phyloP scores from a whole-genome alignment of 2,888 invertebrate genomes.

The Epiblema foenella region DNA sequence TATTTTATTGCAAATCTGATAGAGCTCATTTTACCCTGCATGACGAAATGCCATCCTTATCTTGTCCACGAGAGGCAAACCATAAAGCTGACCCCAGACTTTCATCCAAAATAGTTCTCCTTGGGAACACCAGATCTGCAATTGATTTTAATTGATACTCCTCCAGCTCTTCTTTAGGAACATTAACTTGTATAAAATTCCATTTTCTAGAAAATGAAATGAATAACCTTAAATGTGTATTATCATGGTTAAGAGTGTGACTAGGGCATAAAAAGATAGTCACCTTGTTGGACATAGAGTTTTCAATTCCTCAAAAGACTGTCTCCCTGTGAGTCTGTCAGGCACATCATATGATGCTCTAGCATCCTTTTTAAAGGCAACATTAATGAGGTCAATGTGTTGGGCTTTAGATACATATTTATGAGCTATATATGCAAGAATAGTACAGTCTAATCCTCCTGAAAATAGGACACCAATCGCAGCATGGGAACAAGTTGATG shows the following conservation, averaged over 20 bases:
- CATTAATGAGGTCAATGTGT: constrained; percentile 96
- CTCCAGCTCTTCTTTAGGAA: constrained; percentile 87
- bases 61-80: constrained; percentile 95
- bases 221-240: not conserved
- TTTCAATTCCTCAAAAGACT: constrained; percentile 88
- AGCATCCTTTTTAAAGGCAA: constrained; percentile 90
- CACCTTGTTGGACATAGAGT: constrained; percentile 87
- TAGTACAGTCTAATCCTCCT: constrained; percentile 98
- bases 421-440: constrained; percentile 92
- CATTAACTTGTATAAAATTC: constrained; percentile 93
- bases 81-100: constrained; percentile 98
- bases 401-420: constrained; percentile 86
- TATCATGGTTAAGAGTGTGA: not conserved
- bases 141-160: constrained; percentile 84
- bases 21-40: constrained; percentile 82
- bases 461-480: constrained; percentile 95
- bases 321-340: constrained; percentile 91
- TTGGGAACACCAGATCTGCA: constrained; percentile 92
- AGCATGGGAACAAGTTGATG: constrained; percentile 82
- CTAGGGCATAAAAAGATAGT: not conserved
- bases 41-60: constrained; percentile 81
- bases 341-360: constrained; percentile 88
- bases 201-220: constrained; percentile 85
- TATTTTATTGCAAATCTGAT: constrained; percentile 13
- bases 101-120: constrained; percentile 96